Evolutionary conservation across 1,140 invertebrate genomes (phyloP), one percentile per base, ranked within the genome.

Genomic region (Apolygus lucorum): DNA sequence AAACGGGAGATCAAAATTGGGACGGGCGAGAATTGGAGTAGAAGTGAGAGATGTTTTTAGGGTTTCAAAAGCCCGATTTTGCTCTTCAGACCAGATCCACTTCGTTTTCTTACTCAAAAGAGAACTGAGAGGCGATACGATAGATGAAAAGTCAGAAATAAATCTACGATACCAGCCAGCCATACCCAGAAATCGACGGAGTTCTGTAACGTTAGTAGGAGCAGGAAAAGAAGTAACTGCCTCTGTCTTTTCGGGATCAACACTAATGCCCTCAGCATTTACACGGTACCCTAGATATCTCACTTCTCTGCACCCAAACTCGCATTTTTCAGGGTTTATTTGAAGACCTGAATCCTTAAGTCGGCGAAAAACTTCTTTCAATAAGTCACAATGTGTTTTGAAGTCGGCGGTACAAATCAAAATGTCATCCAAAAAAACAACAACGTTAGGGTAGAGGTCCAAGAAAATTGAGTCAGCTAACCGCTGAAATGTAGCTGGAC

Each of bases 151-250:
- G 73, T 82, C 73, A 14, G 73, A 72, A 28, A 83, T 75, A 69
- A 81, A 84, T 8, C 75, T 63, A 8, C 78, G 68, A 70, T 81
- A 81, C 73, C 79, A 82, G 1, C 75, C 75, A 1, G 78, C 74
- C 67, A 82, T 77, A 1, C 80, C 81, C 11, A 82, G 72, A 70
- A 84, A 82, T 63, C 78, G 68, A 49, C 78, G 68, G 0, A 83
- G 22, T n/a, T n/a, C n/a, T n/a, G n/a, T n/a, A n/a, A n/a, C n/a
- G n/a, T n/a, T n/a, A n/a, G n/a, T n/a, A n/a, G n/a, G n/a, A n/a
- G n/a, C n/a, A n/a, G n/a, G n/a, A n/a, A n/a, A n/a, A n/a, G n/a
- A n/a, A n/a, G n/a, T n/a, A n/a, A n/a, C n/a, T n/a, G n/a, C n/a
- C n/a, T n/a, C n/a, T n/a, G n/a, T n/a, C n/a, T n/a, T n/a, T n/a